Evolutionary conservation across 2,888 invertebrate species (phyloP), one percentile per base, ranked within the genome.

Genomic region (Caenorhabditis sp.): DNA sequence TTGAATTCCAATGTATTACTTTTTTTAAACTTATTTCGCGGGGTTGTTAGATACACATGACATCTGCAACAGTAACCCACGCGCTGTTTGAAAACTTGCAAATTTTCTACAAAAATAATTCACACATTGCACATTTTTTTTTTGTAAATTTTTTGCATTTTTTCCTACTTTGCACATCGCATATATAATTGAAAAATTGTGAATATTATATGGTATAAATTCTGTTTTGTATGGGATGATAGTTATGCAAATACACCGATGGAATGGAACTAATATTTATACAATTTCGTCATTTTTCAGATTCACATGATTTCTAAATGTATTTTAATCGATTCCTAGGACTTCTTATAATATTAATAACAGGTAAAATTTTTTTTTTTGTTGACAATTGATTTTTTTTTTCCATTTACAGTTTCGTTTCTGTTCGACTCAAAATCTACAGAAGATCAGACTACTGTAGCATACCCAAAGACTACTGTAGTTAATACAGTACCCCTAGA

Each of bases 241-340:
- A 17, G 7, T 17, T 43, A 43, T 43, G 43, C 43, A 43, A 43
- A 43, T 43, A 43, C 3, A 10, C 12, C 10, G 14, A 43, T 7
- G 3, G 17, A 43, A 43, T 43, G 12, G 17, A 43, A 43, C 17
- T 17, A n/a, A n/a, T n/a, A n/a, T 43, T 5, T 3, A 10, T 10
- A 43, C 3, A 43, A 7, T 4, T 31, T 31, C 10, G 10, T 31
- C 56, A 27, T 23, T 23, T 43, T 27, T 21, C 26, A 36, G 17
- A 5, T 59, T 38, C 43, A 25, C 21, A 17, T 57, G 25, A 5
- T 27, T 27, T 12, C 12, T 20, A 26, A 27, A 27, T 57, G 54
- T 54, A 25, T 21, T 54, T 25, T 27, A 26, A 21, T 43, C 54
- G 54, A 54, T 59, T 68, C 31, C 12, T 43, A 17, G 12, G 5